Evolutionary conservation across 2,113 vertebrate genomes (phyloP).

Genomic region (Triplophysa tibetana): DNA sequence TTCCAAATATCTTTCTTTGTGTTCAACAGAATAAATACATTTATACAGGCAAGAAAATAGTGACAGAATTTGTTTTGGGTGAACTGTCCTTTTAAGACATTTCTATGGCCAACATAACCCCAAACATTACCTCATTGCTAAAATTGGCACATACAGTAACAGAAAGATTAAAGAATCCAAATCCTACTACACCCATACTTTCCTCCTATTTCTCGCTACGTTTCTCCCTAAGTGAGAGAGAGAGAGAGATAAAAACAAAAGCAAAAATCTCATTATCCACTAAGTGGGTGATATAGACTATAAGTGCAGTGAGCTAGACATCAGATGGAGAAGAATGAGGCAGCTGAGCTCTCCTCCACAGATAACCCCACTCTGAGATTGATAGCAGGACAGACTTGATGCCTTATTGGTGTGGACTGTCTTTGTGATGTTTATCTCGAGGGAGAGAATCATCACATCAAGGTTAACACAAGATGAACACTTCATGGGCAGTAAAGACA

Average conservation of each 20-base stretch:
- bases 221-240: conserved; percentile 6
- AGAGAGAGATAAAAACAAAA: conserved; percentile 43
- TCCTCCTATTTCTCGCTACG: conserved; percentile 4
- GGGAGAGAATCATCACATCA: conserved; percentile 55
- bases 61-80: too few relatives aligned
- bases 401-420: conserved; percentile 51
- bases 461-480: conserved; percentile 55
- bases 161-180: neutral
- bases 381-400: conserved; percentile 47
- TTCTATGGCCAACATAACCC: too few relatives aligned
- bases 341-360: conserved; percentile 44
- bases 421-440: conserved; percentile 54
- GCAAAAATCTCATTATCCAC: conserved; percentile 53
- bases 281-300: conserved; percentile 56
- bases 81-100: too few relatives aligned
- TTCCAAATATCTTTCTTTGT: too few relatives aligned
- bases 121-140: too few relatives aligned
- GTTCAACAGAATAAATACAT: too few relatives aligned
- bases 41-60: too few relatives aligned
- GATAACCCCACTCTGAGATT: conserved; percentile 50
- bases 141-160: too few relatives aligned
- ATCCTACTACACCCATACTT: neutral
- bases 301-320: conserved; percentile 50
- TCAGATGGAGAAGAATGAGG: conserved; percentile 54
- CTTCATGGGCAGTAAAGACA: conserved; percentile 52